Conservation (phyloP, 92 coral and sea anemone species). For the Muricea muricata region DNA sequence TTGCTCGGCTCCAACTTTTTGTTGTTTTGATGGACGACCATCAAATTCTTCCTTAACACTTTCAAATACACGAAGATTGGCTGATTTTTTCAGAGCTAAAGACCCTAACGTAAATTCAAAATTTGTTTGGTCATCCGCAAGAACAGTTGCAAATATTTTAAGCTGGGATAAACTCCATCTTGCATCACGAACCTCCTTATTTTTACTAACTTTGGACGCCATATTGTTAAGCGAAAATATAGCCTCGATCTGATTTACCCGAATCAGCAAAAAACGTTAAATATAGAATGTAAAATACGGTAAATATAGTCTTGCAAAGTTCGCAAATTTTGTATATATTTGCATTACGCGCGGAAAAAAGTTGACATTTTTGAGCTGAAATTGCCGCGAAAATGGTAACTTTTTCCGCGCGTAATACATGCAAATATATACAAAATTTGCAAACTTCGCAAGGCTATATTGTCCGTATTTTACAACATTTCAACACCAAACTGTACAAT, state of each 20-base stretch:
- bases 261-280: too few species aligned
- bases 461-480: too few species aligned
- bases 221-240: not conserved
- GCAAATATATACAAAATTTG: too few species aligned
- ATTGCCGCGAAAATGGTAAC: too few species aligned
- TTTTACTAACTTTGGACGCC: not conserved
- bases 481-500: too few species aligned
- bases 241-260: not conserved
- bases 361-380: too few species aligned
- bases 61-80: constrained; percentile 65
- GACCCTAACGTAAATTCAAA: constrained; percentile 54
- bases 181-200: constrained; percentile 15
- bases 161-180: constrained; percentile 55
- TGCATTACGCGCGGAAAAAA: too few species aligned
- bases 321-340: too few species aligned
- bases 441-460: too few species aligned
- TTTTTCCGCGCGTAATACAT: too few species aligned
- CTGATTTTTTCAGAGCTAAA: constrained; percentile 59
- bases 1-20: not conserved
- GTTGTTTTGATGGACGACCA: not conserved
- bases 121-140: constrained; percentile 50
- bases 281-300: not conserved
- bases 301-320: too few species aligned
- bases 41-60: constrained; percentile 52
- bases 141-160: constrained; percentile 49